Base-by-base conservation (phyloP, 2,888 invertebrate species). In the Theodoxus fluviatilis region DNA sequence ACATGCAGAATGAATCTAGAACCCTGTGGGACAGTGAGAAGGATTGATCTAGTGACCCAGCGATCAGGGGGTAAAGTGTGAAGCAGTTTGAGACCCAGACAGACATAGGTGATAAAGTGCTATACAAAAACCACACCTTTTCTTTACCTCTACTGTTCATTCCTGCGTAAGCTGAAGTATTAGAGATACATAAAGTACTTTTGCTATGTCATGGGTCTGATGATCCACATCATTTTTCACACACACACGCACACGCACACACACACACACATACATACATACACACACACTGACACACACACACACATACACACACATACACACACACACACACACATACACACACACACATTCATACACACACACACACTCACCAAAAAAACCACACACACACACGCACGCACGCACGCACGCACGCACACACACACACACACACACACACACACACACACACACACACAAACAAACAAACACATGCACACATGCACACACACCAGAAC, bases 401-500 rank as follows among this genome's bases (percentile, higher is more conserved):
- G 35, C 59, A 59, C 59, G 31, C 28, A 25, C 15, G 31, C 28
- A 57, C 28, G 31, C 57, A 57, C 57, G 31, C 28, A 59, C 33
- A 59, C 59, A 59, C 59, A 59, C 59, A 59, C 59, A 59, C 33
- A 33, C 59, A 59, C 33, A 59, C 59, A 59, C 59, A 59, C 59
- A 33, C 59, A 15, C 59, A 33, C 59, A 15, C 59, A 33, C 59
- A 15, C 59, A 33, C 59, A 59, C 33, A 59, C 59, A 59, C 59
- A 59, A 33, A 59, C 33, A 59, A 33, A 59, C 59, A 3, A 33
- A 7, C 55, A 3, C 12, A 22, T 31, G 49, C 7, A 49, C 35
- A 1, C 59, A 33, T 35, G 35, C 59, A 33, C 59, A 33, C 59
- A 59, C 59, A 33, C 59, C 33, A 33, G 28, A 33, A 59, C 59